phyloP scores from a whole-genome alignment of 2,113 vertebrate species.

The Paramormyrops kingsleyae region DNA sequence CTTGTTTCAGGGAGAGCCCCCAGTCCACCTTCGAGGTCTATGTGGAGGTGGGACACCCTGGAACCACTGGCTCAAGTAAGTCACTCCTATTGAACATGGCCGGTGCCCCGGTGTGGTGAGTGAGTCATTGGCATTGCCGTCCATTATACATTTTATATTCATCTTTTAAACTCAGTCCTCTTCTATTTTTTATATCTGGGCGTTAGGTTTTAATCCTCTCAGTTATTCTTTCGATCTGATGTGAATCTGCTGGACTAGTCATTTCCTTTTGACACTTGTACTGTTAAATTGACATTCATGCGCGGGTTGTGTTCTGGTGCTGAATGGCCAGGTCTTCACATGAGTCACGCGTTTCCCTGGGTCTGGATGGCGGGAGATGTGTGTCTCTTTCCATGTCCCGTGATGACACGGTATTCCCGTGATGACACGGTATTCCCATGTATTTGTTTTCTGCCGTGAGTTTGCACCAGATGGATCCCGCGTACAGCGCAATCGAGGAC shows the following conservation, averaged over 20 bases:
- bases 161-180: not conserved
- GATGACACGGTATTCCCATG: not conserved
- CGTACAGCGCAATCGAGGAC: not conserved
- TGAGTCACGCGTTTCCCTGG: not conserved
- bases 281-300: not conserved
- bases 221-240: not conserved
- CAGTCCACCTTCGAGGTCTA: constrained; percentile 90
- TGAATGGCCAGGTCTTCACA: not conserved
- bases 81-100: not conserved
- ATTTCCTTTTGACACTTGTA: not conserved
- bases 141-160: not conserved
- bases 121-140: not conserved
- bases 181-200: not conserved
- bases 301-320: not conserved
- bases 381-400: not conserved
- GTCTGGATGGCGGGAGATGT: not conserved
- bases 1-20: constrained; percentile 81
- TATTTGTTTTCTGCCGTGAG: not conserved
- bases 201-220: not conserved
- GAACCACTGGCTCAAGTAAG: constrained; percentile 62
- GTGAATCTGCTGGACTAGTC: not conserved
- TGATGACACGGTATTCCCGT: not conserved
- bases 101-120: not conserved
- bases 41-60: constrained; percentile 75
- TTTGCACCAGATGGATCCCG: not conserved